Evolutionary conservation across 2,797 vertebrate genomes (phyloP).

Genomic region (Parotocinclus haroldoi): DNA sequence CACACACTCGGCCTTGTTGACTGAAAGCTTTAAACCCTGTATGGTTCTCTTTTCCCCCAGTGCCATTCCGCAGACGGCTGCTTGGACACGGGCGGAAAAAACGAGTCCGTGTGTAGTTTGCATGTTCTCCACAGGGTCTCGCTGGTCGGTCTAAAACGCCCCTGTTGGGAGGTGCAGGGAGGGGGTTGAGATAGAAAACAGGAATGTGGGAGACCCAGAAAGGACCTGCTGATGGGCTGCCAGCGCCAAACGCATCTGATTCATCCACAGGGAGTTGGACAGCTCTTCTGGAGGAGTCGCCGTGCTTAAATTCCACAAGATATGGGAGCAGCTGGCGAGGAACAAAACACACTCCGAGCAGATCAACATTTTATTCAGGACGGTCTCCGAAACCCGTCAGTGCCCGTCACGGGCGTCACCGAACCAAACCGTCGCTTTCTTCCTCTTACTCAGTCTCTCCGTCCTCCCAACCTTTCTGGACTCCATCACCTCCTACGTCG

Average conservation of each 20-base stretch:
- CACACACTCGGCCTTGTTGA: constrained; percentile 57
- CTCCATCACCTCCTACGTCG: constrained; percentile 68
- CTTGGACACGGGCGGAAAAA: constrained; percentile 69
- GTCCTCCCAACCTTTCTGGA: constrained; percentile 64
- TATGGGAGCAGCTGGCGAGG: constrained; percentile 39
- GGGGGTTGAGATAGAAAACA: constrained; percentile 66
- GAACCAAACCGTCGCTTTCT: constrained; percentile 49
- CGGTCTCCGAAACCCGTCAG: too few species aligned
- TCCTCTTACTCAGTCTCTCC: constrained; percentile 1
- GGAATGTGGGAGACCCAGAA: constrained; percentile 55
- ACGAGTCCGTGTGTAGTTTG: constrained; percentile 69
- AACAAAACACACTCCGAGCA: too few species aligned
- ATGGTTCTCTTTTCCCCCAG: constrained; percentile 24
- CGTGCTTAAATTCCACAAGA: constrained; percentile 56
- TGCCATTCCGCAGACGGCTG: constrained; percentile 63
- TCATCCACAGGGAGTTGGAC: constrained; percentile 40
- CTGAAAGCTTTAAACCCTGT: constrained; percentile 48
- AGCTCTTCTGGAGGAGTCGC: constrained; percentile 10
- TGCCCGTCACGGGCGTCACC: too few species aligned
- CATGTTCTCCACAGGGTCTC: constrained; percentile 70
- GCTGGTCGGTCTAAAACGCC: constrained; percentile 74
- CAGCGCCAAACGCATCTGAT: constrained; percentile 65
- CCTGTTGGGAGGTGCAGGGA: constrained; percentile 52
- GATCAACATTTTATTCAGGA: too few species aligned
- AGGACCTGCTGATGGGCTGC: constrained; percentile 53